Evolutionary conservation across 2,888 invertebrate species (phyloP).

Genomic region (Amphipyra tragopoginis): DNA sequence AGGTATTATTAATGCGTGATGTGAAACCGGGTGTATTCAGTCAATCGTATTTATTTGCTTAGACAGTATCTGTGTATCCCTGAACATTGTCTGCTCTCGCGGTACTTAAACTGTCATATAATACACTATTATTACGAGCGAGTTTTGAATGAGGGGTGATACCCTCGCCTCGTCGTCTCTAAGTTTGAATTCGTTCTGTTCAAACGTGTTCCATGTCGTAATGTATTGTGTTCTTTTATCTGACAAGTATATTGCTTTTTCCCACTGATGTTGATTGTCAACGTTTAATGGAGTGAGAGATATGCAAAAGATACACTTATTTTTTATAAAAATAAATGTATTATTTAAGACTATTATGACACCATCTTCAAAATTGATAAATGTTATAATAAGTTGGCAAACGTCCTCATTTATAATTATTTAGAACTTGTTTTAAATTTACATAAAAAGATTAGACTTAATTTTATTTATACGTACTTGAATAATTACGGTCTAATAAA

Average conservation of each 20-base stretch:
- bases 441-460: neutral
- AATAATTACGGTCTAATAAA: neutral
- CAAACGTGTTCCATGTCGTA: conserved; percentile 55
- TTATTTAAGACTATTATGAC: neutral
- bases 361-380: too few relatives aligned
- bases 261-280: conserved; percentile 25
- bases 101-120: conserved; percentile 73
- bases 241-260: neutral
- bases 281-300: conserved; percentile 12
- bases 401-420: neutral
- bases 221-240: conserved; percentile 27
- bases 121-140: conserved; percentile 74
- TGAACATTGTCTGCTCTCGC: conserved; percentile 67
- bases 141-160: conserved; percentile 70
- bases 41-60: conserved; percentile 63
- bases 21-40: conserved; percentile 54
- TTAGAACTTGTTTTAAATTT: neutral
- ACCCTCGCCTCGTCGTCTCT: conserved; percentile 64
- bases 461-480: neutral
- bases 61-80: conserved; percentile 61
- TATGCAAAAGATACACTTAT: neutral
- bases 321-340: too few relatives aligned
- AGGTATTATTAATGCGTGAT: conserved; percentile 36
- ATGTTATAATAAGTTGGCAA: neutral
- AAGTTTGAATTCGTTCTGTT: conserved; percentile 65